Percentiles rank a stretch among this genome's conserved stretches.
These are phyloP conservation scores for Argopecten irradians DNA, from an alignment of 1,140 invertebrate genomes.

Conservation along the genomic window DNA sequence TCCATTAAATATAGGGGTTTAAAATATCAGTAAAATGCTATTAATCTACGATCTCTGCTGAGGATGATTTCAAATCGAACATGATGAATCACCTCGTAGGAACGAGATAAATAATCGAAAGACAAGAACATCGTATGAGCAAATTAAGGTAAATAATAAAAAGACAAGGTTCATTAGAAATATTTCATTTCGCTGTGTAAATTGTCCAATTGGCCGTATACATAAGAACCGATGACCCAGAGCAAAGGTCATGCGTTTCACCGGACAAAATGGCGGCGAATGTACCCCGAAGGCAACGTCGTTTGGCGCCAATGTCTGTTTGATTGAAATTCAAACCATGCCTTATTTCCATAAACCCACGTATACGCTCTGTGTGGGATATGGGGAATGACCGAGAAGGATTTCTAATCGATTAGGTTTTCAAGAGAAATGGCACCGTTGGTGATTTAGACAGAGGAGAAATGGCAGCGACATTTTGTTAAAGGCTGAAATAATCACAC, in stretches of 20 bases:
- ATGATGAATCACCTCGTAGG: neutral
- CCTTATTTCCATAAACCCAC: neutral
- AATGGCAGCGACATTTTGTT: neutral
- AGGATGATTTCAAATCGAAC: neutral
- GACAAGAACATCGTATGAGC: no score
- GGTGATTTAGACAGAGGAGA: neutral
- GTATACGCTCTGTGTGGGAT: neutral
- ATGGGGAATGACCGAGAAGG: neutral
- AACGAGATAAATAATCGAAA: neutral
- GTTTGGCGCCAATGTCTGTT: neutral
- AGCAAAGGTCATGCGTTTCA: neutral
- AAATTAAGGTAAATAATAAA: no score
- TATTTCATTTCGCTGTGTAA: neutral
- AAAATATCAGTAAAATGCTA: neutral
- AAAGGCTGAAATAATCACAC: neutral
- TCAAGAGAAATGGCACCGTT: neutral
- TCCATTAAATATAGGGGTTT: neutral
- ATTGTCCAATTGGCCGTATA: neutral
- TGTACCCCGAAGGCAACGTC: neutral
- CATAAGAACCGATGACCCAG: neutral
- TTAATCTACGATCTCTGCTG: neutral
- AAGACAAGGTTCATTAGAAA: slow-evolving; percentile 3
- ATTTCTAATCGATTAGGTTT: neutral
- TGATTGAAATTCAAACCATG: neutral
- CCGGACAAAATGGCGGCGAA: slow-evolving; percentile 13